phyloP scores from a whole-genome alignment of 2,888 invertebrate species.

The Tipula vernalis region DNA sequence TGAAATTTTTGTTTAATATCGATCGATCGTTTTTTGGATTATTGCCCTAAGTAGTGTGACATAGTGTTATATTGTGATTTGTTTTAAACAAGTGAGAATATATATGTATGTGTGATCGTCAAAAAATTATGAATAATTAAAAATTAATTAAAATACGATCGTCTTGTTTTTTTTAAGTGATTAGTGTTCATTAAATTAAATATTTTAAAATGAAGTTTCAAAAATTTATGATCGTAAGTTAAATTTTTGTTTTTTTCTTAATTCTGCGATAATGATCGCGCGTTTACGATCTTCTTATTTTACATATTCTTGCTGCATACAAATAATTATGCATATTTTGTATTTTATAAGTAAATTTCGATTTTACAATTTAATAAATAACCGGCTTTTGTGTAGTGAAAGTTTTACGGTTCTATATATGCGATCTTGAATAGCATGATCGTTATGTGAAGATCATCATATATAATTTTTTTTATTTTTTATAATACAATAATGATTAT shows the following conservation, averaged over 20 bases:
- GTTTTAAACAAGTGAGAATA: not conserved
- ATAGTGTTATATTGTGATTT: not conserved
- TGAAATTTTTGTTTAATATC: not conserved
- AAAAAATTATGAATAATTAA: not conserved
- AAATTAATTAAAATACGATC: not conserved
- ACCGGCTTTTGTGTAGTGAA: not conserved
- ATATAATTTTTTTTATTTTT: too few relatives aligned
- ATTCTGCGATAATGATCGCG: not conserved
- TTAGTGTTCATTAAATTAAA: not conserved
- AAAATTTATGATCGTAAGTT: not conserved
- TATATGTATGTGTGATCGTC: not conserved
- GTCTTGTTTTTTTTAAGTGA: not conserved
- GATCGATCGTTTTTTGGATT: too few relatives aligned
- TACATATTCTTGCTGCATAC: too few relatives aligned
- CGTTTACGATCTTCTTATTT: not conserved
- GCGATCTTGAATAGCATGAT: not conserved
- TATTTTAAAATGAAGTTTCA: not conserved
- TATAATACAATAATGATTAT: not conserved
- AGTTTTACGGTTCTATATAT: not conserved
- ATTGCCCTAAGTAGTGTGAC: not conserved
- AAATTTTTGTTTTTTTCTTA: not conserved
- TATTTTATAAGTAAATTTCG: not conserved
- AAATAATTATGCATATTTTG: not conserved
- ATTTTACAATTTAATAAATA: not conserved
- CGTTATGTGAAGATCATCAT: not conserved